Percentiles rank a stretch among this genome's conserved stretches.
These are phyloP conservation scores for Imbricaverruca yamaguchii DNA, from an alignment of 2,888 invertebrate species.

Conservation along the genomic window DNA sequence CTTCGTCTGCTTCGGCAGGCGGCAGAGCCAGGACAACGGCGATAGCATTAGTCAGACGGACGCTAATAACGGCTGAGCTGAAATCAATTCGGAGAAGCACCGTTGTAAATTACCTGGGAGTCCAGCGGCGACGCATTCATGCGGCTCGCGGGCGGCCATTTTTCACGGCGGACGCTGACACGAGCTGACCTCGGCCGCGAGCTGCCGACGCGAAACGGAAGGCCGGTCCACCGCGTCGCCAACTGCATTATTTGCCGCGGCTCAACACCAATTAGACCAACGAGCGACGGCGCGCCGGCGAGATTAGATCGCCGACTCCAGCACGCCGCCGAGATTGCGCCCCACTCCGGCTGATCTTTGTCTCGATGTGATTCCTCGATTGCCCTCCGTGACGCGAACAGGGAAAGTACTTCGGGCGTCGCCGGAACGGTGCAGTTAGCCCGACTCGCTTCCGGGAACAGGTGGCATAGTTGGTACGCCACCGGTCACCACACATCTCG, in stretches of 20 bases:
- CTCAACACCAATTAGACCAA: background rate
- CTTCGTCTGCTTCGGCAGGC: too few species aligned
- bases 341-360: background rate
- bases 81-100: background rate
- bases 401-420: background rate
- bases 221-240: background rate
- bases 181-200: background rate
- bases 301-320: background rate
- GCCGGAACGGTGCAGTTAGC: background rate
- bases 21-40: background rate
- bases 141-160: background rate
- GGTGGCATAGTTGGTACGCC: too few species aligned
- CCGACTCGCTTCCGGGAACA: too few species aligned
- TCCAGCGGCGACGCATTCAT: background rate
- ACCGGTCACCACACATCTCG: too few species aligned
- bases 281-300: background rate
- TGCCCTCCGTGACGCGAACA: background rate
- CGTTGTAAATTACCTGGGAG: background rate
- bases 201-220: background rate
- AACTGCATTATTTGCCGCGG: background rate
- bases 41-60: background rate
- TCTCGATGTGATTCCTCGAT: background rate
- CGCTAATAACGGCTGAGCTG: conserved; percentile 8
- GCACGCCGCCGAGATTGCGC: background rate
- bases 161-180: background rate